These are phyloP conservation scores for Sus scrofa DNA, from an alignment of 2,113 vertebrate species.

Conservation along the genomic window T2T-Sscrofa CM000830.6:116956001-116956500, in stretches of 20 bases:
- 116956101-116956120: neutral
- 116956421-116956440: neutral
- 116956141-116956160: neutral
- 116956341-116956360: neutral
- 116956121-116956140: neutral
- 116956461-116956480: neutral
- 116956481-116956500: neutral
- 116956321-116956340: neutral
- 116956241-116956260: no score
- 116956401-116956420: neutral
- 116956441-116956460: neutral
- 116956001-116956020: neutral
- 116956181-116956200: neutral
- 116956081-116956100: neutral
- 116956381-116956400: neutral
- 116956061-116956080: neutral
- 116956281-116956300: neutral
- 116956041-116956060: neutral
- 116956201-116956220: neutral
- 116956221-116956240: neutral
- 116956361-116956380: neutral
- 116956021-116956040: neutral
- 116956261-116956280: neutral
- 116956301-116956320: neutral
- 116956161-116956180: neutral